Evolutionary conservation across 1,140 invertebrate species (phyloP), one percentile per base, ranked within the genome.

Genomic region (Planococcus citri): DNA sequence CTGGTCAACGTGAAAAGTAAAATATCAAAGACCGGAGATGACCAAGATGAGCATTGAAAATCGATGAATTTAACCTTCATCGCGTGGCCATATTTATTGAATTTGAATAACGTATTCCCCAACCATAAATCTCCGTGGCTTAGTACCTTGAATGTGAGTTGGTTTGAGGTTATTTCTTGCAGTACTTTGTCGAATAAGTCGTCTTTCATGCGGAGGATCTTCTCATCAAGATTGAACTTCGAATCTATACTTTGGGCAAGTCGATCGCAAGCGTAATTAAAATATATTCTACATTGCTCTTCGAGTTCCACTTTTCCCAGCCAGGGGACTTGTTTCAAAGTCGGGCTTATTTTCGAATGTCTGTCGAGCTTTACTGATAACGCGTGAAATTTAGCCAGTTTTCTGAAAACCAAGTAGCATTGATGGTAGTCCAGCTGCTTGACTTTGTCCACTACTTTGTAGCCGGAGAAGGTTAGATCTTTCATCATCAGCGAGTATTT

Each of bases 91-190:
- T 78, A 76, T 33, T 79, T 74, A 17, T 81, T 79, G 71, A 85
- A 84, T 67, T 81, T 79, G 74, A 88, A 88, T 1, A 88, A 74
- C 72, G 89, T 83, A 76, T 89, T 89, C 72, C 88, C 89, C 0
- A 86, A 87, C 87, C 87, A 88, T 74, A 86, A 88, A 71, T 89
- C 87, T 0, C 88, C 88, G 72, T 89, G 88, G 70, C 84, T 84
- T 70, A 89, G 85, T 4, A 87, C 85, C 0, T 85, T 84, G 21
- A 88, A 75, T 0, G 2, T 51, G 14, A 37, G 14, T 8, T 37
- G n/a, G n/a, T n/a, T n/a, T n/a, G n/a, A n/a, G n/a, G n/a, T n/a
- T n/a, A n/a, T n/a, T n/a, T n/a, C n/a, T n/a, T n/a, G n/a, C n/a
- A n/a, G n/a, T n/a, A n/a, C n/a, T n/a, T n/a, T n/a, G n/a, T n/a